Evolutionary conservation across 2,113 vertebrate species (phyloP).

Genomic region (Cichladusa arquata): DNA sequence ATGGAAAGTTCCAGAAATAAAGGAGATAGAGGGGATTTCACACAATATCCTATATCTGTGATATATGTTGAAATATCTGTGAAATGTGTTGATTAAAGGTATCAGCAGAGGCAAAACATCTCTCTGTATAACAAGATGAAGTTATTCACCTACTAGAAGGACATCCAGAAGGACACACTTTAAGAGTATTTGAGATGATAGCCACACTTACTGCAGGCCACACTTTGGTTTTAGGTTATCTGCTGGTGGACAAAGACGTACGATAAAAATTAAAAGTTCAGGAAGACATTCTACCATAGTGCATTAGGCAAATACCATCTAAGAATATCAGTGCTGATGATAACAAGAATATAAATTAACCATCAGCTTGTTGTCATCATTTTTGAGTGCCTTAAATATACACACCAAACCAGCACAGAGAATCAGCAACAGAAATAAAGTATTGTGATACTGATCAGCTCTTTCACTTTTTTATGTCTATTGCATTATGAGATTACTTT

Average conservation of each 20-base stretch:
- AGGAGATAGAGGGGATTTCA: not conserved
- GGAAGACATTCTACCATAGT: not conserved
- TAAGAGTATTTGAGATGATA: not conserved
- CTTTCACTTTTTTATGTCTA: not conserved
- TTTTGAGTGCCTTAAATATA: not conserved
- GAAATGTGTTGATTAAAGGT: not conserved
- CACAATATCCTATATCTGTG: not conserved
- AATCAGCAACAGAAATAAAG: not conserved
- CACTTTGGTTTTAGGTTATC: not conserved
- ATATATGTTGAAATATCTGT: not conserved
- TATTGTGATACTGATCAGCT: not conserved
- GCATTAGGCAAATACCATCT: not conserved
- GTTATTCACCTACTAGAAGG: not conserved
- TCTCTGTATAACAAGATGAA: not conserved
- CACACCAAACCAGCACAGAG: accelerated
- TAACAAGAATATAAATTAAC: not conserved
- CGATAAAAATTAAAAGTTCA: not conserved
- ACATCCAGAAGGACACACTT: not conserved
- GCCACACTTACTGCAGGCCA: not conserved
- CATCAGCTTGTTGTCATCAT: not conserved
- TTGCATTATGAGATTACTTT: not conserved
- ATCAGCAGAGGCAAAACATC: not conserved
- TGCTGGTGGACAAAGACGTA: not conserved
- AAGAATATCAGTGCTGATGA: not conserved
- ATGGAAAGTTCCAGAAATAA: not conserved